phyloP scores from a whole-genome alignment of 2,888 invertebrate species.

The Fragum fragum region DNA sequence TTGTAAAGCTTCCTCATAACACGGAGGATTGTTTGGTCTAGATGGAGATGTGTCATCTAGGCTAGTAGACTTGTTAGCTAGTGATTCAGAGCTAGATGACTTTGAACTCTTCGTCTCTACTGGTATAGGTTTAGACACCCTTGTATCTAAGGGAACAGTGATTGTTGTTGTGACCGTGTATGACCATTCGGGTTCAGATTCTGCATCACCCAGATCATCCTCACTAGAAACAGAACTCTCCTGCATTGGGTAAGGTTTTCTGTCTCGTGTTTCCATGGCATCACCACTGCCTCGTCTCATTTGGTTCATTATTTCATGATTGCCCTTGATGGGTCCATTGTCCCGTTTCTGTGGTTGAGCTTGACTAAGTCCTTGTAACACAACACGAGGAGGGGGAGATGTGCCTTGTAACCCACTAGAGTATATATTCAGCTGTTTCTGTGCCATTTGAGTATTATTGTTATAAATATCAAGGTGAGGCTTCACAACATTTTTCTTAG shows the following conservation, averaged over 20 bases:
- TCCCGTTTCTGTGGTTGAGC: constrained; percentile 48
- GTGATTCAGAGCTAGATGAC: constrained; percentile 48
- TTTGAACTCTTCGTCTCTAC: constrained; percentile 20
- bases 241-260: constrained; percentile 54
- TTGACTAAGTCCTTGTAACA: constrained; percentile 71
- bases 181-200: constrained; percentile 41
- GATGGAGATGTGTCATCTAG: constrained; percentile 35
- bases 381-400: constrained; percentile 79
- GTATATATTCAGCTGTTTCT: constrained; percentile 72
- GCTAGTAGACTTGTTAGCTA: constrained; percentile 43
- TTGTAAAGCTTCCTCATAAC: constrained; percentile 82
- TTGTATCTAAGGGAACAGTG: constrained; percentile 49
- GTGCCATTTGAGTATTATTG: constrained; percentile 58
- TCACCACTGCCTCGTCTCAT: constrained; percentile 61
- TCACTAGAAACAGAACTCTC: constrained; percentile 65
- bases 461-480: constrained; percentile 66
- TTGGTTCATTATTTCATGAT: constrained; percentile 73
- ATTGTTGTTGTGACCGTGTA: constrained; percentile 48
- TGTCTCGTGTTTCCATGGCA: constrained; percentile 41
- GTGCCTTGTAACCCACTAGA: constrained; percentile 67
- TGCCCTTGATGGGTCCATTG: constrained; percentile 72
- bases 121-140: constrained; percentile 46
- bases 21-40: constrained; percentile 81
- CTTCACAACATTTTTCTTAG: constrained; percentile 12
- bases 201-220: constrained; percentile 47